Base-by-base conservation (phyloP, 1,140 invertebrate species). In the Sweltsa coloradensis region DNA sequence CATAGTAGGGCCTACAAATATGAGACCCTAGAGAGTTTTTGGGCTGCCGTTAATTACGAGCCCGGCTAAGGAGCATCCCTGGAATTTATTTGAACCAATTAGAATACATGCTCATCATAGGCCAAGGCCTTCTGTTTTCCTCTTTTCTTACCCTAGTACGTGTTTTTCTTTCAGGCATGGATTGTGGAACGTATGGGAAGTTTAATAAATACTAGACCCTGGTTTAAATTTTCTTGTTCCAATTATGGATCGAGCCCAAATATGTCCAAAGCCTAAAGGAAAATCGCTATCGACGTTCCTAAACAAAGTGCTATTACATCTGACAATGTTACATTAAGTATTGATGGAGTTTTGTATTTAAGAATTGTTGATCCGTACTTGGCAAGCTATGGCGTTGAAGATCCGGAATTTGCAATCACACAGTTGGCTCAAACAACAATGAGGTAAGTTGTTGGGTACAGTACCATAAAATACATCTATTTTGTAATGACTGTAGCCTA, bases 231-330 rank as follows among this genome's bases (percentile, higher is more conserved):
- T 98, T 47, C 66, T 98, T 9, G 73, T 96, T 51, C 97, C 97
- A 5, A 66, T 99, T 52, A 66, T 97, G 40, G 96, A 99, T 68
- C 78, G 73, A 66, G 83, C 99, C 42, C 6, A 95, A 88, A 70
- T 99, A 99, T 74, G 94, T 99, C 16, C 97, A 99, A 67, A 94
- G 88, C 71, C 69, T 99, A 5, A 99, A 99, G 67, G 97, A 99
- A 89, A 52, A 91, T 99, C 51, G 93, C 95, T 0, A 98, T 99
- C 58, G 95, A 99, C 73, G 91, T 99, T 42, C 96, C 97, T 1
- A 86, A 98, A 64, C 97, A 99, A 65, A 92, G 88, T 66, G 97
- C 96, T 24, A 96, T 99, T 53, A 97, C 97, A 14, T 76, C 83
- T 69, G 94, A 98, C 67, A 98, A 97, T 73, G 97, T 99, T 0